These are phyloP conservation scores for Drosophila persimilis DNA, from an alignment of 1,140 invertebrate species.

Conservation along the genomic window DNA sequence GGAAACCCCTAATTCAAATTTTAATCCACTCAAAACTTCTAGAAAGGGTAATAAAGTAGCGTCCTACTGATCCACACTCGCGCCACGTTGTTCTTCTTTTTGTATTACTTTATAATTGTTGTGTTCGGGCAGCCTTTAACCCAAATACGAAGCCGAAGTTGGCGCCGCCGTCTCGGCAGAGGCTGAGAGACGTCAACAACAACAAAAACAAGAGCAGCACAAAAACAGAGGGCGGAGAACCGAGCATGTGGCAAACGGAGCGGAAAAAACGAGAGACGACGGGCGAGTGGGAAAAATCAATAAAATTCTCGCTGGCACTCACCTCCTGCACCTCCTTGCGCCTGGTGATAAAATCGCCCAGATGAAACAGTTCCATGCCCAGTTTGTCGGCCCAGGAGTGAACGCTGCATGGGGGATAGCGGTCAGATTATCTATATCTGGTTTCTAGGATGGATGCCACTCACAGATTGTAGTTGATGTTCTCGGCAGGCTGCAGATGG, in stretches of 20 bases:
- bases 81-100: constrained; percentile 44
- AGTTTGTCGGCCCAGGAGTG: constrained; percentile 89
- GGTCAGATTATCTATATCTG: neutral
- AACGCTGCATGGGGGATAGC: constrained; percentile 84
- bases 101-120: constrained; percentile 54
- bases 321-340: constrained; percentile 88
- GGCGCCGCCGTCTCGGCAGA: constrained; percentile 9
- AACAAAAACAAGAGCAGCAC: constrained; percentile 49
- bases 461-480: constrained; percentile 82
- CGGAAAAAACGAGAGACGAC: constrained; percentile 3
- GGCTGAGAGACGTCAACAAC: constrained; percentile 61
- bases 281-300: constrained; percentile 70
- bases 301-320: constrained; percentile 69
- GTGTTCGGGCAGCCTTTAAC: constrained; percentile 63
- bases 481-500: constrained; percentile 63
- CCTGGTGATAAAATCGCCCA: constrained; percentile 89
- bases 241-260: neutral
- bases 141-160: constrained; percentile 59
- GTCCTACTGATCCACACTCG: constrained; percentile 20
- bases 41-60: constrained; percentile 5
- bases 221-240: constrained; percentile 6
- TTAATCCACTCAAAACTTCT: too few species aligned
- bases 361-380: constrained; percentile 88
- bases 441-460: constrained; percentile 9
- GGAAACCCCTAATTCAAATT: too few species aligned